Percentiles rank a stretch among this genome's conserved stretches.
Evolutionary conservation across 2,888 invertebrate genomes (phyloP).

Genomic region (Mamestra brassicae): DNA sequence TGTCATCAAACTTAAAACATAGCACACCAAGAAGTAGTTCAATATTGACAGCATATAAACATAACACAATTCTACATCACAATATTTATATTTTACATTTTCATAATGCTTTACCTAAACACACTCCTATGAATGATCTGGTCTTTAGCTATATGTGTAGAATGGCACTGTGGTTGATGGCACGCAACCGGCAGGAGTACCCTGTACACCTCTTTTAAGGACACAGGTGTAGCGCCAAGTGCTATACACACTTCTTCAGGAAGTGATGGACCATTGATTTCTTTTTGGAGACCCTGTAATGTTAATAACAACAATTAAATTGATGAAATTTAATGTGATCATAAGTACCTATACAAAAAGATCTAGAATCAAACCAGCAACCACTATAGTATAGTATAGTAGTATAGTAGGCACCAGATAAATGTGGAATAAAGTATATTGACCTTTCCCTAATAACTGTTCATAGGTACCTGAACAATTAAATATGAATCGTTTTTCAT

Average conservation of each 20-base stretch:
- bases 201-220: slow-evolving; percentile 86
- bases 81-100: background rate
- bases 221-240: slow-evolving; percentile 83
- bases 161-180: slow-evolving; percentile 86
- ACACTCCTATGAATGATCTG: slow-evolving; percentile 84
- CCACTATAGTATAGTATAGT: too few relatives aligned
- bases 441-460: too few relatives aligned
- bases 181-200: slow-evolving; percentile 81
- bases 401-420: too few relatives aligned
- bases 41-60: background rate
- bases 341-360: slow-evolving; percentile 12
- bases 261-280: slow-evolving; percentile 81
- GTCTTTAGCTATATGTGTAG: slow-evolving; percentile 81
- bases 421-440: too few relatives aligned
- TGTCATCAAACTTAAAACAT: background rate
- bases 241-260: slow-evolving; percentile 87
- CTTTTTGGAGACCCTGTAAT: slow-evolving; percentile 85
- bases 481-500: too few relatives aligned
- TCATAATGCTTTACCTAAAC: slow-evolving; percentile 78
- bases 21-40: background rate
- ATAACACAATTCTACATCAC: background rate
- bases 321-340: background rate
- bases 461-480: too few relatives aligned
- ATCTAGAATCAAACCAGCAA: background rate
- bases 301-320: slow-evolving; percentile 52